phyloP scores from a whole-genome alignment of 23 tunicate genomes.

The Phallusia fumigata region DNA sequence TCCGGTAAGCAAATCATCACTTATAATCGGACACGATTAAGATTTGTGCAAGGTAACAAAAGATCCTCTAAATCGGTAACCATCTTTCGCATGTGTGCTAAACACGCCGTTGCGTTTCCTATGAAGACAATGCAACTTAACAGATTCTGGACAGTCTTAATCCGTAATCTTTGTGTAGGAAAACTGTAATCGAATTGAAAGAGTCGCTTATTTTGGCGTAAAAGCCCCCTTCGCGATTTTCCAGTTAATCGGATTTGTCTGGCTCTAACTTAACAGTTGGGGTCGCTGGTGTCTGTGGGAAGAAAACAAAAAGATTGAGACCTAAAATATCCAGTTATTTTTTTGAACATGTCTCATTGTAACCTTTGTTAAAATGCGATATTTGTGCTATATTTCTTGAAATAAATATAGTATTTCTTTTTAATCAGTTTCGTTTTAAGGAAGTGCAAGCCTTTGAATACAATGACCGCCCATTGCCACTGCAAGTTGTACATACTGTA shows the following conservation, averaged over 20 bases:
- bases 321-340: no score
- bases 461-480: no score
- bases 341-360: no score
- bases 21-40: no score
- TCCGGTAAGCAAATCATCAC: no score
- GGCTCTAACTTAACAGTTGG: not conserved
- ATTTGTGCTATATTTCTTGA: no score
- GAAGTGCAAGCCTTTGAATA: no score
- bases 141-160: not conserved
- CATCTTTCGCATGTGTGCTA: not conserved
- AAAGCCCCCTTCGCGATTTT: not conserved
- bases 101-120: not conserved
- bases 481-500: no score
- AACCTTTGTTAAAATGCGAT: no score
- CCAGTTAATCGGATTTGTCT: conserved; percentile 3
- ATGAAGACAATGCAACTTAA: not conserved
- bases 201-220: not conserved
- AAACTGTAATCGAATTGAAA: not conserved
- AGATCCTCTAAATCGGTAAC: not conserved
- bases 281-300: not conserved
- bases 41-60: no score
- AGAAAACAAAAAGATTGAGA: not conserved
- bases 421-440: no score
- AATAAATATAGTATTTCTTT: no score
- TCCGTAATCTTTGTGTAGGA: conserved; percentile 5